These are phyloP conservation scores for Chromoteleia sp. DNA, from an alignment of 2,888 invertebrate species.

Conservation along the genomic window DNA sequence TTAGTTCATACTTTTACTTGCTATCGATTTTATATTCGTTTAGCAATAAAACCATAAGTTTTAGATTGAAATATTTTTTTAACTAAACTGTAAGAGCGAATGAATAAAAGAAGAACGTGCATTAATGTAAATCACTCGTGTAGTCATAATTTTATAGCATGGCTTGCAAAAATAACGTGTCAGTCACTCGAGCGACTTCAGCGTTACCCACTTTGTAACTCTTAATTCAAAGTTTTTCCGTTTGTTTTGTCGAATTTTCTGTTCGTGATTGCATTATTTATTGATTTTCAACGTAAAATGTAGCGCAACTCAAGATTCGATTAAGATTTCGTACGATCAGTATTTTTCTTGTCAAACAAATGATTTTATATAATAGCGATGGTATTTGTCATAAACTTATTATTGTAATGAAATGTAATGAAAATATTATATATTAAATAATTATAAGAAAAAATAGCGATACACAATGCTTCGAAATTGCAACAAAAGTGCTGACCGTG, in stretches of 20 bases:
- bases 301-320: constrained; percentile 16
- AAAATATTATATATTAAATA: constrained; percentile 1
- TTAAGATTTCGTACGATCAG: constrained; percentile 29
- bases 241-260: constrained; percentile 16
- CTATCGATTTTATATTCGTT: constrained; percentile 63
- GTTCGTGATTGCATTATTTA: constrained; percentile 38
- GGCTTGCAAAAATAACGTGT: constrained; percentile 57
- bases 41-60: constrained; percentile 67
- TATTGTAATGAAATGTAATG: neutral
- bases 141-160: constrained; percentile 67
- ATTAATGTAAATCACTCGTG: constrained; percentile 67
- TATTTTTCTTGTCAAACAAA: constrained; percentile 13
- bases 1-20: constrained; percentile 64
- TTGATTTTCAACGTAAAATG: constrained; percentile 25
- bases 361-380: constrained; percentile 1
- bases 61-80: constrained; percentile 72
- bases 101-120: constrained; percentile 61
- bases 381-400: constrained; percentile 1
- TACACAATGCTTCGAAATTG: neutral
- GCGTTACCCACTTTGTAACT: constrained; percentile 64
- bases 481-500: constrained; percentile 34
- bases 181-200: constrained; percentile 48
- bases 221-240: constrained; percentile 11
- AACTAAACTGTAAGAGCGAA: constrained; percentile 68
- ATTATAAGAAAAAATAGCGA: neutral